Evolutionary conservation across 2,888 invertebrate species (phyloP).

Genomic region (Coronaproctus castanopsis): DNA sequence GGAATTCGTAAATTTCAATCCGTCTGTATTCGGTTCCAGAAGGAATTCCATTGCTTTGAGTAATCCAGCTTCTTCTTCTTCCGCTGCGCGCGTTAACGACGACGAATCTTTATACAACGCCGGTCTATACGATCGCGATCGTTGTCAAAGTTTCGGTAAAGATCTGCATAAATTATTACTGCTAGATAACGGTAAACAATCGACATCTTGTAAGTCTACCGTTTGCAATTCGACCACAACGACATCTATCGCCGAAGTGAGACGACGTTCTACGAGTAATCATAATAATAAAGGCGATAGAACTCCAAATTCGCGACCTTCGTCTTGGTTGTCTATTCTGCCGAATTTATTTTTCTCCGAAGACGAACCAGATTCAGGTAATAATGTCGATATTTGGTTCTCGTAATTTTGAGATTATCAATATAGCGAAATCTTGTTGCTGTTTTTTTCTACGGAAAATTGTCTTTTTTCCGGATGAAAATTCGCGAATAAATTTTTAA

Average conservation of each 20-base stretch:
- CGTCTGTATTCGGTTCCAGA: constrained; percentile 13
- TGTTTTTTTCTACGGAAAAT: no score
- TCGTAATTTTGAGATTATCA: no score
- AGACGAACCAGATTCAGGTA: constrained; percentile 8
- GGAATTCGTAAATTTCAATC: constrained; percentile 27
- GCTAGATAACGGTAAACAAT: background rate
- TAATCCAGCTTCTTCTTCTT: background rate
- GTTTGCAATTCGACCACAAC: background rate
- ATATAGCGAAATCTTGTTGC: no score
- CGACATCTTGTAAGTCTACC: background rate
- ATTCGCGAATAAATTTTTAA: no score
- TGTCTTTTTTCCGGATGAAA: no score
- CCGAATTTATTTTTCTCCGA: constrained; percentile 20
- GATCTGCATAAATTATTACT: background rate
- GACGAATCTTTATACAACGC: background rate
- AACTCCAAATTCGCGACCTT: constrained; percentile 18
- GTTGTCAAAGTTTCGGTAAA: background rate
- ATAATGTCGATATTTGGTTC: background rate
- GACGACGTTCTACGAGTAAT: background rate
- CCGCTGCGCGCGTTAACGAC: no score
- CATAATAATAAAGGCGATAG: constrained; percentile 6
- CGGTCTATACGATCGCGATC: background rate
- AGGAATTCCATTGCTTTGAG: constrained; percentile 9
- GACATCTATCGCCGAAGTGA: constrained; percentile 9
- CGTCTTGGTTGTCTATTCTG: constrained; percentile 19